phyloP scores from a whole-genome alignment of 2,113 vertebrate species.

The Thalassoma bifasciatum region DNA sequence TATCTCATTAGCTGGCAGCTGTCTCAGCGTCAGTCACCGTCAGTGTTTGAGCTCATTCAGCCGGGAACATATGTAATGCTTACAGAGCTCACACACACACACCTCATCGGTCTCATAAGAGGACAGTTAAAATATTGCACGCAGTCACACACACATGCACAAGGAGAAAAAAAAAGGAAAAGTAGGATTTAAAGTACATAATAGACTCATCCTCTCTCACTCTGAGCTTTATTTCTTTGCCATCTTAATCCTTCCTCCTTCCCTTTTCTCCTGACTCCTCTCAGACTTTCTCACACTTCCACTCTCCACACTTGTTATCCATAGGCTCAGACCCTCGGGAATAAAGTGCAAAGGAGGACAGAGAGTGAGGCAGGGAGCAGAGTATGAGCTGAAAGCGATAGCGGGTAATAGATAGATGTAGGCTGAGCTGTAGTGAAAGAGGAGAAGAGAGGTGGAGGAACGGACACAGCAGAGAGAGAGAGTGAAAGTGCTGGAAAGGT shows the following conservation, averaged over 20 bases:
- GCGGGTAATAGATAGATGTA: conserved; percentile 44
- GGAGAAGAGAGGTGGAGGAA: not conserved
- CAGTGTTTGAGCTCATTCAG: conserved; percentile 52
- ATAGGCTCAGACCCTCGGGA: conserved; percentile 42
- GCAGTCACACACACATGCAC: too few species aligned
- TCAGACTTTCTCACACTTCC: conserved; percentile 1
- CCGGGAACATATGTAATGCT: not conserved
- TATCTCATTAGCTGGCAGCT: conserved; percentile 81
- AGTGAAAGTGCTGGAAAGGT: conserved; percentile 14
- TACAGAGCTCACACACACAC: not conserved
- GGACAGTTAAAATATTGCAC: not conserved
- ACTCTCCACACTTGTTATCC: not conserved
- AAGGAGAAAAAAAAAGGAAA: too few species aligned
- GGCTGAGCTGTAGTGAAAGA: conserved; percentile 39
- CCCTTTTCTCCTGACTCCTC: not conserved
- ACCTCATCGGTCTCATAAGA: not conserved
- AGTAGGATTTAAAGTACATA: conserved; percentile 15
- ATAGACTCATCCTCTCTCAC: conserved; percentile 13
- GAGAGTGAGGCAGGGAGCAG: conserved; percentile 42
- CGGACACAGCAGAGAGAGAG: not conserved
- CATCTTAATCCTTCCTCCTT: not conserved
- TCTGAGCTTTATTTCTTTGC: not conserved
- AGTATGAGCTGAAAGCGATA: conserved; percentile 55
- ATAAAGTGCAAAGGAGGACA: conserved; percentile 7
- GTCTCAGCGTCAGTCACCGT: conserved; percentile 82